Base-by-base conservation (phyloP, 1,140 invertebrate species). In the Hirudo medicinalis region DNA sequence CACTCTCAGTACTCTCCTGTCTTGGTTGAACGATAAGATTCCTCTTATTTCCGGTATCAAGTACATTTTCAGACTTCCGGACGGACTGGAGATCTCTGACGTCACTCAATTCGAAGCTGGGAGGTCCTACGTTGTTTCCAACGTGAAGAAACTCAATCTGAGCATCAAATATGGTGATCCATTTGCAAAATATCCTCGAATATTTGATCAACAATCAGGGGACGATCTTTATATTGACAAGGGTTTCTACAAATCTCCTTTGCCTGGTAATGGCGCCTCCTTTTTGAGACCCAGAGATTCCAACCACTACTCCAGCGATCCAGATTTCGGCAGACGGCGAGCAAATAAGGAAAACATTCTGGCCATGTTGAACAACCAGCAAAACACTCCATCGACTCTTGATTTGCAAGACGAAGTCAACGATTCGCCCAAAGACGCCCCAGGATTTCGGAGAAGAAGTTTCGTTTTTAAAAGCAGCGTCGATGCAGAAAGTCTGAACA, bases 71-170 rank as follows among this genome's bases (percentile, higher is more conserved):
- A 89, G 89, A 0, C 89, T 92, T 87, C 78, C 79, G 0, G 91
- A 93, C 74, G 92, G 92, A 0, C 87, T 89, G 74, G 85, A 90
- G 55, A 89, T 93, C 75, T 87, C 88, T 76, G 86, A 87, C 73
- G 83, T 96, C 32, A 90, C 91, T 68, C 91, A 95, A 76, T 83
- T 96, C 57, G 88, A 91, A 78, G 90, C 92, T 77, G 91, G 91
- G 19, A 88, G 88, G n/a, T 89, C 88, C 15, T 95, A 95, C 79
- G 89, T 95, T 71, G 79, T 79, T 19, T 78, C 91, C 4, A 91
- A 90, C 19, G 91, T 90, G 77, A 32, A 67, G 15, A n/a, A 63
- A 63, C 57, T 63, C 22, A 63, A 63, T 15, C 8, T 20, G 57
- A 13, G 3, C 57, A 63, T 63, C 29, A 22, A 63, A 63, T 63